Evolutionary conservation across 2,888 invertebrate genomes (phyloP), one percentile per base, ranked within the genome.

Genomic region (Hermodice carunculata): DNA sequence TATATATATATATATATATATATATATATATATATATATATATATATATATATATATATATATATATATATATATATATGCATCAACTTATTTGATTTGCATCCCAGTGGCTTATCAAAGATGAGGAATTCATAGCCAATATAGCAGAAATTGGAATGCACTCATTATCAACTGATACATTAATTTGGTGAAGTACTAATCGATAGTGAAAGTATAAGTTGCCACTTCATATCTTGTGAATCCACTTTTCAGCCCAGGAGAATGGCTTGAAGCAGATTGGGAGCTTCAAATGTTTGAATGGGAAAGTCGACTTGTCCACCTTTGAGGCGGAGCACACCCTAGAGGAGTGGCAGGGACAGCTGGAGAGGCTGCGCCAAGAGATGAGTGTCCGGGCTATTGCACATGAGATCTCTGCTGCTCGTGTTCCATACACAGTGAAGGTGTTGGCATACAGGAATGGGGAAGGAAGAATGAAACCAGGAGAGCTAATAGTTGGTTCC

Each of bases 361-460:
- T 83, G 28, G 73, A 70, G 0, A 74, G 70, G 40, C 73, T 83
- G 46, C 70, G 78, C 24, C 74, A 82, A 53, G 80, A 82, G 71
- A 76, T 67, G 6, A 81, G 74, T 64, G 74, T 81, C 6, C 63
- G 76, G 5, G 67, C 75, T 24, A 84, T 86, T 37, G 79, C 81
- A 31, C 80, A 78, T 57, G 80, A 83, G 65, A 83, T 86, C 62
- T 79, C 79, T n/a, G 81, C 81, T 5, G 80, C 81, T 14, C 71
- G 71, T 48, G 75, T 78, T 4, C 81, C 85, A 6, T 76, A 75
- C 46, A 81, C 83, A 3, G 78, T 84, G 34, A 84, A 83, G 67
- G 76, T 86, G 28, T 70, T 81, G 57, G 85, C 78, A 3, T 85
- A 84, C 75, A 82, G 80, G 71, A 86, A 86, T 74, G 85, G 85